These are phyloP conservation scores for Epicampocera succincta DNA, from an alignment of 2,888 invertebrate genomes.

Conservation along the genomic window DNA sequence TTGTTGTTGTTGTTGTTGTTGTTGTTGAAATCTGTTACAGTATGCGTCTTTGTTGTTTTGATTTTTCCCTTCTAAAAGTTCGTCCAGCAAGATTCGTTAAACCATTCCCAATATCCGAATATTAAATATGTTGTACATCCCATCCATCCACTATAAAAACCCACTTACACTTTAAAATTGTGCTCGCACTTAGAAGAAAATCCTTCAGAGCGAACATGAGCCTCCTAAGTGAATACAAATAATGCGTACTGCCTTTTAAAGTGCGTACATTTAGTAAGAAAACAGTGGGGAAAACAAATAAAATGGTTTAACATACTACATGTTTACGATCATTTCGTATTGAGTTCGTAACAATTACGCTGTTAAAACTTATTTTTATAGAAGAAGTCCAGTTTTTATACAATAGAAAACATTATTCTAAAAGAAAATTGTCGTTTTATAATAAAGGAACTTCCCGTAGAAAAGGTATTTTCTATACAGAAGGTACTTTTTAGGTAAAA, in stretches of 20 bases:
- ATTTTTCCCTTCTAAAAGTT: constrained; percentile 61
- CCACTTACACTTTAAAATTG: constrained; percentile 23
- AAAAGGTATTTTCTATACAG: neutral
- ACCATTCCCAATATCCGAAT: constrained; percentile 35
- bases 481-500: neutral
- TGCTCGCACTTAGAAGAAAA: constrained; percentile 26
- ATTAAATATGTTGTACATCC: constrained; percentile 1
- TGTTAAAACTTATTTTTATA: no score
- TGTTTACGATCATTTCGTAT: neutral
- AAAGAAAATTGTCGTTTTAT: neutral
- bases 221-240: constrained; percentile 57
- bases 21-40: constrained; percentile 41
- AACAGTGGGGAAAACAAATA: constrained; percentile 6
- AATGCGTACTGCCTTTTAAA: constrained; percentile 64
- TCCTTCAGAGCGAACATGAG: constrained; percentile 9
- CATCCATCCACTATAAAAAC: constrained; percentile 9
- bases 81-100: constrained; percentile 28
- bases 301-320: constrained; percentile 15
- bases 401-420: neutral
- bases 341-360: no score
- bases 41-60: constrained; percentile 73
- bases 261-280: constrained; percentile 51
- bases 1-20: constrained; percentile 26
- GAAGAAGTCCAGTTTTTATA: no score
- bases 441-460: neutral